Evolutionary conservation across 2,113 vertebrate genomes (phyloP).

Genomic region (Aphelocoma coerulescens): DNA sequence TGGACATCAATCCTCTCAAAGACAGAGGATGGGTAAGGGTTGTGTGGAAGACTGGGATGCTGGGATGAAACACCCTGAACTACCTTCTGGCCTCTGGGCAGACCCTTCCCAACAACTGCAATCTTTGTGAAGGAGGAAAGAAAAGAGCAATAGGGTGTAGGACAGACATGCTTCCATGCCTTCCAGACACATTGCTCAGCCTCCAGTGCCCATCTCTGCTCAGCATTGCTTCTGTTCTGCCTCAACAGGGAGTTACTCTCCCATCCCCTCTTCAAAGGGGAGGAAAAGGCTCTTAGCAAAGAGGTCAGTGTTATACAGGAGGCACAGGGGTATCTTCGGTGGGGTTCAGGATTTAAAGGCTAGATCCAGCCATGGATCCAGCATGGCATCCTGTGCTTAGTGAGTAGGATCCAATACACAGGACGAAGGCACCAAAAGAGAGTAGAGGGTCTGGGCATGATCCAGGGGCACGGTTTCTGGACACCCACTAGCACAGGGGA

Average conservation of each 20-base stretch:
- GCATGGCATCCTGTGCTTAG: neutral
- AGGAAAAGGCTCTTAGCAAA: neutral
- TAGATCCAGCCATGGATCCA: neutral
- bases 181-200: rapidly evolving
- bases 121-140: neutral
- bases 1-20: neutral
- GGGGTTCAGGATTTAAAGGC: neutral
- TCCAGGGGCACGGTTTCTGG: neutral
- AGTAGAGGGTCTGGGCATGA: neutral
- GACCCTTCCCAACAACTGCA: neutral
- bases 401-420: neutral
- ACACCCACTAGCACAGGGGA: neutral
- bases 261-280: rapidly evolving
- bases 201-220: neutral
- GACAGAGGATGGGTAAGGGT: neutral
- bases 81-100: neutral
- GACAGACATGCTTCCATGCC: neutral
- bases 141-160: neutral
- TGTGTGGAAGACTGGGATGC: neutral
- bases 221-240: neutral
- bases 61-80: neutral
- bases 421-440: neutral
- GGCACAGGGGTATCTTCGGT: rapidly evolving
- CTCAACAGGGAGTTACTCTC: neutral
- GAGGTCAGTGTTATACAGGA: neutral